Evolutionary conservation across 1,140 invertebrate genomes (phyloP).

Genomic region (Drosophila nigromelanica): DNA sequence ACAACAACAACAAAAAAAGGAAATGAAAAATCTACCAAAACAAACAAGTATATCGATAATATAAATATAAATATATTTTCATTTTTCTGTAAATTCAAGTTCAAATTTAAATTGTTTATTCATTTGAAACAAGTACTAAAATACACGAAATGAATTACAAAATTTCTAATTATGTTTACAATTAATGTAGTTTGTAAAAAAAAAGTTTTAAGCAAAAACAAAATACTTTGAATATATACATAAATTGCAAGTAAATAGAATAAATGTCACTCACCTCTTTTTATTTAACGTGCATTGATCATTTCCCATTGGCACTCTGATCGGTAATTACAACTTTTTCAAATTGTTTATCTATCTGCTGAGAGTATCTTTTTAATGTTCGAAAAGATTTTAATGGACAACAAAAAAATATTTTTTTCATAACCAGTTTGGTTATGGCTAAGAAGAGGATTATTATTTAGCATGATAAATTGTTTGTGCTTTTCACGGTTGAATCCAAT

Average conservation of each 20-base stretch:
- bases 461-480: no score
- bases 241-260: slow-evolving; percentile 81
- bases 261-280: slow-evolving; percentile 79
- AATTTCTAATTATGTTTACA: slow-evolving; percentile 76
- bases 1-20: background rate
- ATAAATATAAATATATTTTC: background rate
- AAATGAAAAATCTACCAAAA: slow-evolving; percentile 8
- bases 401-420: no score
- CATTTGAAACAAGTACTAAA: slow-evolving; percentile 48
- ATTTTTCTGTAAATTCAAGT: slow-evolving; percentile 48
- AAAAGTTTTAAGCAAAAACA: slow-evolving; percentile 64
- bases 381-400: no score
- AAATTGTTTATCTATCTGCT: no score
- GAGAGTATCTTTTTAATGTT: no score
- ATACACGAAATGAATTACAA: slow-evolving; percentile 64
- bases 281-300: slow-evolving; percentile 62
- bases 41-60: slow-evolving; percentile 35
- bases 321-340: no score
- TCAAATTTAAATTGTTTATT: slow-evolving; percentile 55
- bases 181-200: slow-evolving; percentile 79
- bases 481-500: no score
- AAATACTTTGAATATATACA: slow-evolving; percentile 79
- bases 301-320: background rate
- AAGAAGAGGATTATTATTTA: no score
- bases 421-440: no score